These are phyloP conservation scores for Aphaenogaster floridana DNA, from an alignment of 1,140 invertebrate species.

Conservation along the genomic window DNA sequence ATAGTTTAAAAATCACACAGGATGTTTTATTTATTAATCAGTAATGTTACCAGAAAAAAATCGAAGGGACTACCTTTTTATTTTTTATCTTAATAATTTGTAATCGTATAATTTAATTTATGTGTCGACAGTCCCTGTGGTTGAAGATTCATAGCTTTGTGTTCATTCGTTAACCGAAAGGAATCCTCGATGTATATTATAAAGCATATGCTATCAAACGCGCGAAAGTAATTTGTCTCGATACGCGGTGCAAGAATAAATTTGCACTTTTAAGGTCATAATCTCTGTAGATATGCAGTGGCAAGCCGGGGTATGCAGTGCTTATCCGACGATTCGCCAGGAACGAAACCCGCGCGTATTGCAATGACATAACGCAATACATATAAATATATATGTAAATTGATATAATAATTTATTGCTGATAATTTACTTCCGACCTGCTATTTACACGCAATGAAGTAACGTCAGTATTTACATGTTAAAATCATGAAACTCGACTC, in stretches of 20 bases:
- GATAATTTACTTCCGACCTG: constrained; percentile 43
- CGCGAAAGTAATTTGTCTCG: neutral
- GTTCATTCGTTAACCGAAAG: neutral
- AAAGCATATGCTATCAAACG: neutral
- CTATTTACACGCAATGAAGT: constrained; percentile 40
- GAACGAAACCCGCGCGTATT: neutral
- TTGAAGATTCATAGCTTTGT: neutral
- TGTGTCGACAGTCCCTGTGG: neutral
- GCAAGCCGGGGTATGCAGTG: neutral
- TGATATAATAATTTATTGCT: constrained; percentile 66
- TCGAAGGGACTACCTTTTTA: neutral
- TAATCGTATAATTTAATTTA: constrained; percentile 7
- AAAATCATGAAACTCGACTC: neutral
- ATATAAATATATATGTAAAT: neutral
- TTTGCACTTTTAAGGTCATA: neutral
- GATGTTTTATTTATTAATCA: neutral
- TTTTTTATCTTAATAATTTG: constrained; percentile 11
- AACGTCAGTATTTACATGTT: neutral
- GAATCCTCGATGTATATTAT: neutral
- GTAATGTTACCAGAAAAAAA: neutral
- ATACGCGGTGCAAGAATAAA: neutral
- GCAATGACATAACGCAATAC: neutral
- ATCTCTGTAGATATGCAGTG: neutral
- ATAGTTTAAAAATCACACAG: neutral
- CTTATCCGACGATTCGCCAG: neutral